These are phyloP conservation scores for Nomada flava DNA, from an alignment of 2,888 invertebrate species.

Conservation along the genomic window DNA sequence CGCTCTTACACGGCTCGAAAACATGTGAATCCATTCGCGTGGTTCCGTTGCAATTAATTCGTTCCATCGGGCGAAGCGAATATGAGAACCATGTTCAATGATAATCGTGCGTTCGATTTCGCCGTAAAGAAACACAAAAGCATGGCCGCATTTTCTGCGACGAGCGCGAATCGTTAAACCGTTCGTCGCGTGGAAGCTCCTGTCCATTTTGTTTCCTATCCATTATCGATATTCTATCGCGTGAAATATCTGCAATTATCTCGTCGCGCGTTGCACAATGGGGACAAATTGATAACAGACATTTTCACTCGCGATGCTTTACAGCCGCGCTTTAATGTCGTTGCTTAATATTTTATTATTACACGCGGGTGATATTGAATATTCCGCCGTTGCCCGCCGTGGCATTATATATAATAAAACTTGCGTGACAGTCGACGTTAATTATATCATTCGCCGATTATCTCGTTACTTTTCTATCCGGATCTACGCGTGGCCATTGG, in stretches of 20 bases:
- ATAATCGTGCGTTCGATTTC: too few relatives aligned
- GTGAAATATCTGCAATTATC: too few relatives aligned
- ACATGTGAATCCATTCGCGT: slow-evolving; percentile 7
- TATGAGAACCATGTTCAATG: not conserved
- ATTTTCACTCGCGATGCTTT: too few relatives aligned
- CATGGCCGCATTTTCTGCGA: too few relatives aligned
- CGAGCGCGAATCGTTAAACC: too few relatives aligned
- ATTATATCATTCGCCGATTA: slow-evolving; percentile 37
- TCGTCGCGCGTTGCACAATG: too few relatives aligned
- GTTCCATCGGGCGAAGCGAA: not conserved
- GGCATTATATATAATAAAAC: not conserved
- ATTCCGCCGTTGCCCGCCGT: not conserved
- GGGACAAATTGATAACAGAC: too few relatives aligned
- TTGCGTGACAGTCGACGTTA: slow-evolving; percentile 20
- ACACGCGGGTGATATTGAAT: not conserved
- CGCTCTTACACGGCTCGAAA: slow-evolving; percentile 50
- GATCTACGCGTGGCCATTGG: not conserved
- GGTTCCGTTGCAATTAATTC: slow-evolving; percentile 34
- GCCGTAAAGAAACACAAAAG: not conserved
- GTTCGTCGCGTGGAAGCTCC: too few relatives aligned
- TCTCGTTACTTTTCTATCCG: slow-evolving; percentile 23
- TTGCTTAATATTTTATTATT: not conserved
- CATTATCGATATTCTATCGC: too few relatives aligned
- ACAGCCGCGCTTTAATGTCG: too few relatives aligned
- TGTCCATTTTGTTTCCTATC: too few relatives aligned